A percentile compares a stretch with the other conserved stretches of the same genome.
Evolutionary conservation across 1,140 invertebrate species (phyloP).

Genomic region (Propsilocerus akamusi): DNA sequence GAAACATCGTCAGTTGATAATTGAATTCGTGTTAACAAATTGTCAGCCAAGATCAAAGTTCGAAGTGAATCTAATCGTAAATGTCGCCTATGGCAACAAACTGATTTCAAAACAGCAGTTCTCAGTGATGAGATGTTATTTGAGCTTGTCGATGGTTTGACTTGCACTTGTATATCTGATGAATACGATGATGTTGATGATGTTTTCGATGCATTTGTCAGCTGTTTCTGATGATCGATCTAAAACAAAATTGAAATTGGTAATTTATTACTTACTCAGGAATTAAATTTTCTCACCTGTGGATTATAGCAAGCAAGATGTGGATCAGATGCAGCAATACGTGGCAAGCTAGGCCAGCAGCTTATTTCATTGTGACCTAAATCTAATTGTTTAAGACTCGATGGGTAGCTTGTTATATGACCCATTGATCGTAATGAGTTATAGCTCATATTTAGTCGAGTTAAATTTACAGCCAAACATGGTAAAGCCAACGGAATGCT

Average conservation of each 20-base stretch:
- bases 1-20: slow-evolving; percentile 52
- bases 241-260: no score
- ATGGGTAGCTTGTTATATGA: slow-evolving; percentile 76
- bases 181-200: background rate
- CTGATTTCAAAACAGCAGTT: slow-evolving; percentile 52
- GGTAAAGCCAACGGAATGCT: slow-evolving; percentile 71
- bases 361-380: slow-evolving; percentile 83
- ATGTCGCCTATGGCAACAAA: slow-evolving; percentile 70
- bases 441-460: slow-evolving; percentile 76
- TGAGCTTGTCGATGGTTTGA: background rate
- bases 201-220: background rate
- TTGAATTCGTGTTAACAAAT: slow-evolving; percentile 58
- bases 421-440: slow-evolving; percentile 77
- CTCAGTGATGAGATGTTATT: slow-evolving; percentile 31
- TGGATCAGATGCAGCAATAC: slow-evolving; percentile 38
- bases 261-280: no score
- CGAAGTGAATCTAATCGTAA: slow-evolving; percentile 28
- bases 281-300: slow-evolving; percentile 32
- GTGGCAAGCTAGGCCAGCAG: slow-evolving; percentile 68
- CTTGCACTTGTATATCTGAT: background rate
- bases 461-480: slow-evolving; percentile 70
- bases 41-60: slow-evolving; percentile 58
- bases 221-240: no score
- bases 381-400: slow-evolving; percentile 75
- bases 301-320: slow-evolving; percentile 37